These are phyloP conservation scores for Melanostigma gelatinosum DNA, from an alignment of 2,113 vertebrate species.

Conservation along the genomic window DNA sequence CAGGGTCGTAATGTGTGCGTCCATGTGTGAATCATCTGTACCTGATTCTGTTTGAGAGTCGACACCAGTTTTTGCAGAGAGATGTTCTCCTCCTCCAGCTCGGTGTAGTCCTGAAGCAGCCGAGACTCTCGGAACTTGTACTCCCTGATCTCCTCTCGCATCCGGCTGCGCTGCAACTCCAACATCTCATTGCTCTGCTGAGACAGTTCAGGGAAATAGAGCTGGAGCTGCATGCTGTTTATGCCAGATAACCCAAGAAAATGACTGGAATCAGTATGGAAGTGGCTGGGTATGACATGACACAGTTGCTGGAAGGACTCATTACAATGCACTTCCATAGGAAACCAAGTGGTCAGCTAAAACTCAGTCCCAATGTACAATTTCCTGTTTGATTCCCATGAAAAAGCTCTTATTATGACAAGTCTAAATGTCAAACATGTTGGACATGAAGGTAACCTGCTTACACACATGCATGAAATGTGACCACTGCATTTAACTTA, in stretches of 20 bases:
- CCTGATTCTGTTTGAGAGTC: conserved; percentile 96
- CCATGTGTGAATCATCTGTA: conserved; percentile 45
- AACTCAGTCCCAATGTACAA: neutral
- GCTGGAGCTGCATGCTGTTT: conserved; percentile 6
- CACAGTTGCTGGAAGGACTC: neutral
- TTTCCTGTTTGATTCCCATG: neutral
- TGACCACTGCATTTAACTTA: too few species aligned
- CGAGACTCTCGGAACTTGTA: conserved; percentile 93
- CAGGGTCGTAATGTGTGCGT: neutral
- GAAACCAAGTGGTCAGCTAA: neutral
- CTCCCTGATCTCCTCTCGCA: conserved; percentile 95
- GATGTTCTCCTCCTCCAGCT: conserved; percentile 98
- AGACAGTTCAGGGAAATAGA: conserved; percentile 17
- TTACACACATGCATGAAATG: neutral
- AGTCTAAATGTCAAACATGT: neutral
- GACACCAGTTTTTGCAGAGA: conserved; percentile 96
- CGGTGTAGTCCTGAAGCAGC: conserved; percentile 96
- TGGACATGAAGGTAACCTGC: neutral
- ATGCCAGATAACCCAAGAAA: neutral
- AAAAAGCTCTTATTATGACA: neutral
- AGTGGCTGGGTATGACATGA: neutral
- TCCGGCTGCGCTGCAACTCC: conserved; percentile 91
- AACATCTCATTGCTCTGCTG: conserved; percentile 92
- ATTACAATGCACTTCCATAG: neutral
- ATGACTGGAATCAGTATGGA: neutral